Percentiles rank a stretch among this genome's conserved stretches.
Conservation (phyloP, 2,113 vertebrate genomes). For the Montifringilla adamsi region DNA sequence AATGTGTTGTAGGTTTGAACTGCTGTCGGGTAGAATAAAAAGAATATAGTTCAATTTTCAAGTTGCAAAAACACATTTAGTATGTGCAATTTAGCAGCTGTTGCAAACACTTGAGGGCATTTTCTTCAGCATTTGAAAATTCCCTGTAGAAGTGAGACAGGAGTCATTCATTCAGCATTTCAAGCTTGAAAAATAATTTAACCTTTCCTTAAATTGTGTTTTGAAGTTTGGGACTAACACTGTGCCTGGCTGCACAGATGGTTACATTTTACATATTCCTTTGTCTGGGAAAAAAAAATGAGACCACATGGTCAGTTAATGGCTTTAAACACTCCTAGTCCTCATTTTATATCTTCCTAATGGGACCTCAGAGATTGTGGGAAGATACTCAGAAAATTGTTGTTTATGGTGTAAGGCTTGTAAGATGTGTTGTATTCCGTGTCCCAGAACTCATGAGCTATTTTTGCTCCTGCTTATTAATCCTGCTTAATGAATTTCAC, state of each 20-base stretch:
- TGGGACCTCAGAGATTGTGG: neutral
- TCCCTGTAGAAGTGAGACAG: neutral
- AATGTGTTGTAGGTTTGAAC: neutral
- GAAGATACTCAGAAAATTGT: neutral
- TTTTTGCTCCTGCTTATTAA: slow-evolving; percentile 21
- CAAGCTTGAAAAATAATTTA: slow-evolving; percentile 20
- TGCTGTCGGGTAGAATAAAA: neutral
- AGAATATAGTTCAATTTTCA: neutral
- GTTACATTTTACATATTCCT: slow-evolving; percentile 1
- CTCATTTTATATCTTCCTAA: slow-evolving; percentile 22
- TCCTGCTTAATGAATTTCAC: slow-evolving; percentile 16
- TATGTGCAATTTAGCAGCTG: neutral
- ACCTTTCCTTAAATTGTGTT: slow-evolving; percentile 4
- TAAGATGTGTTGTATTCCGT: neutral
- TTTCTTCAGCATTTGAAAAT: slow-evolving; percentile 4
- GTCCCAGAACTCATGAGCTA: neutral
- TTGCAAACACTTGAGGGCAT: neutral
- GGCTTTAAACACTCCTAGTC: neutral
- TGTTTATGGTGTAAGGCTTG: neutral
- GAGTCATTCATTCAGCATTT: slow-evolving; percentile 10
- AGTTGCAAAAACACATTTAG: neutral
- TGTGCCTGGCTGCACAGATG: neutral
- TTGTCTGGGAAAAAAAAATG: neutral
- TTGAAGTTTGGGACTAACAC: slow-evolving; percentile 1
- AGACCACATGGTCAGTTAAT: slow-evolving; percentile 2